Evolutionary conservation across 2,888 invertebrate genomes (phyloP), one percentile per base, ranked within the genome.

Genomic region (Ellobium chinense): DNA sequence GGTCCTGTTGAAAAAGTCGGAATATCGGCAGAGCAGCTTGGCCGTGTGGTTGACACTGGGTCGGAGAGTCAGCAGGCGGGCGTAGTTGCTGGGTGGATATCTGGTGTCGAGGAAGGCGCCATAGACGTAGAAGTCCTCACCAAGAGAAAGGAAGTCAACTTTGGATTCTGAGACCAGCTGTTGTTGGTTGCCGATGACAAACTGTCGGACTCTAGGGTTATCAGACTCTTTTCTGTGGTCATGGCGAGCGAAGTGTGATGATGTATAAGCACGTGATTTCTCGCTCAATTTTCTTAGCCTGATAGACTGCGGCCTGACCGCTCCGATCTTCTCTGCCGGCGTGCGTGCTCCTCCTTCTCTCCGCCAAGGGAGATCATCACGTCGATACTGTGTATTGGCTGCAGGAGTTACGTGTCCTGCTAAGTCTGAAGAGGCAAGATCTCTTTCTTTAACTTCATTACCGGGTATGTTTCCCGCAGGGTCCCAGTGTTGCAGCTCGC

Each of bases 31-130:
- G 12, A 31, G 7, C 69, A 78, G 1, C 34, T 37, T 31, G 4
- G 7, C 37, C 9, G 56, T 21, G 72, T 69, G 58, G 14, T 85
- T 82, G 34, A 83, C 78, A 14, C 76, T 80, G 60, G 83, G 83
- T 54, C 85, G 83, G 9, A 91, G 76, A 31, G 85, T 84, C 7
- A 89, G 81, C 9, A 90, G 83, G 72, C 88, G 72, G 0, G 88
- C 77, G 14, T 83, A 72, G 12, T 82, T 60, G 5, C 77, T 46
- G n/a, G 82, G 75, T 31, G 72, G n/a, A 24, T 78, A 69, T 73
- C 89, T 85, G 63, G 85, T 82, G 82, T 91, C 91, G 58, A 87
- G 87, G 79, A 83, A 89, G 4, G 86, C 87, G 46, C 88, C 88
- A 82, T 86, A 89, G 1, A 89, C 86, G 72, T 85, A 88, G 14